A percentile compares a stretch with the other conserved stretches of the same genome.
phyloP scores from a whole-genome alignment of 2,888 invertebrate genomes.

The Teinopalpus imperialis region DNA sequence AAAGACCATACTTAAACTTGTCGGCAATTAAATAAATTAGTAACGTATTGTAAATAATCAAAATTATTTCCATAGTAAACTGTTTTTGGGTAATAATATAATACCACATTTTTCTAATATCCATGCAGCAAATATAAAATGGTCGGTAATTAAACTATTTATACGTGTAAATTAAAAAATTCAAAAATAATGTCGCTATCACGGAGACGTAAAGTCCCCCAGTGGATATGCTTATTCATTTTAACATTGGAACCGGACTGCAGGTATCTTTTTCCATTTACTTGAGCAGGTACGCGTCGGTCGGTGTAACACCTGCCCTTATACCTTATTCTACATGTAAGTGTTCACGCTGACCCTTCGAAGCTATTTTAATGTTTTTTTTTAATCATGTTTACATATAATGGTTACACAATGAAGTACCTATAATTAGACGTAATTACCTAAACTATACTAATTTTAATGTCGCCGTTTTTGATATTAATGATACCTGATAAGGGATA shows the following conservation, averaged over 20 bases:
- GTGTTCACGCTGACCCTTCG: slow-evolving; percentile 42
- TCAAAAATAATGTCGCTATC: too few species aligned
- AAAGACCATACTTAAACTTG: too few species aligned
- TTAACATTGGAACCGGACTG: slow-evolving; percentile 53
- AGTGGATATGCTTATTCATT: slow-evolving; percentile 63
- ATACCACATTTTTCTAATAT: too few species aligned
- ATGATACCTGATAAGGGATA: slow-evolving; percentile 18
- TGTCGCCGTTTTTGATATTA: slow-evolving; percentile 8
- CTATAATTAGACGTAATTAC: not conserved
- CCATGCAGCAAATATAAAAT: too few species aligned
- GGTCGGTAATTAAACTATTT: too few species aligned
- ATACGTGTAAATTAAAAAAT: too few species aligned
- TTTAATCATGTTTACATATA: not conserved
- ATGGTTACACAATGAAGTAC: not conserved
- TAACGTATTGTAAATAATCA: too few species aligned
- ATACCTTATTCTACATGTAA: slow-evolving; percentile 35
- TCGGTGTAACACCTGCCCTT: slow-evolving; percentile 59
- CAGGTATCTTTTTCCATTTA: slow-evolving; percentile 62
- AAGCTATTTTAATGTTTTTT: slow-evolving; percentile 32
- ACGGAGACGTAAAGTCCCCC: slow-evolving; percentile 35
- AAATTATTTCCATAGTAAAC: too few species aligned
- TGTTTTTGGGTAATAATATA: too few species aligned
- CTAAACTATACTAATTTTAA: slow-evolving; percentile 11
- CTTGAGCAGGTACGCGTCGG: slow-evolving; percentile 60
- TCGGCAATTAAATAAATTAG: too few species aligned